Conservation (phyloP, 2,797 vertebrate genomes). For the Cynodonichthys magdalenae region DNA sequence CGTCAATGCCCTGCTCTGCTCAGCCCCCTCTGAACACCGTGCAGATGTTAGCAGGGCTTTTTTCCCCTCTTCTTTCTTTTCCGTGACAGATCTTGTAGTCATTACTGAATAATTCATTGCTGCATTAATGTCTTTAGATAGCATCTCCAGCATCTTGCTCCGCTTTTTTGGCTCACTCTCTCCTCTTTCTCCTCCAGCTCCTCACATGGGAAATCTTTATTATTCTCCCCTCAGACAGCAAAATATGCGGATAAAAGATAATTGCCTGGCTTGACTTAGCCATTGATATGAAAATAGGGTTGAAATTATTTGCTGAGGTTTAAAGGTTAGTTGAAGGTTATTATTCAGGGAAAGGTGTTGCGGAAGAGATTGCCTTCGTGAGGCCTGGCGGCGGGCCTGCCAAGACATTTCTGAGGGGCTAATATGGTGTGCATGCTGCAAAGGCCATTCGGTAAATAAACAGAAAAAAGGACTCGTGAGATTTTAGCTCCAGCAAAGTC, state of each 20-base stretch:
- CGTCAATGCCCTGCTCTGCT: constrained; percentile 72
- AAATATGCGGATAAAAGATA: constrained; percentile 96
- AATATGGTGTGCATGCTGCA: constrained; percentile 86
- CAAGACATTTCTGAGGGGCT: constrained; percentile 88
- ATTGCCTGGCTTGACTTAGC: constrained; percentile 94
- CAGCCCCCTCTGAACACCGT: constrained; percentile 79
- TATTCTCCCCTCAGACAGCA: constrained; percentile 91
- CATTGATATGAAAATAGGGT: constrained; percentile 99
- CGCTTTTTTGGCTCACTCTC: constrained; percentile 55
- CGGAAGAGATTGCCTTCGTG: constrained; percentile 72
- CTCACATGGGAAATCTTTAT: constrained; percentile 93
- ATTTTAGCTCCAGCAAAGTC: constrained; percentile 87
- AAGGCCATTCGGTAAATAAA: constrained; percentile 83
- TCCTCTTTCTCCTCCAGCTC: constrained; percentile 64
- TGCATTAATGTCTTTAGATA: constrained; percentile 92
- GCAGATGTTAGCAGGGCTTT: constrained; percentile 83
- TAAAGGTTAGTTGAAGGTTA: constrained; percentile 99
- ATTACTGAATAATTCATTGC: constrained; percentile 97
- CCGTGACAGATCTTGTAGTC: constrained; percentile 89
- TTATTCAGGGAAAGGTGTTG: constrained; percentile 80
- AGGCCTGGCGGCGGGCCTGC: constrained; percentile 82
- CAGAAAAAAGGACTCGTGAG: constrained; percentile 82
- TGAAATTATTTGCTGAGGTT: constrained; percentile 94
- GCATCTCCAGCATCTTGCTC: constrained; percentile 77
- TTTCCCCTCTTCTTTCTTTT: constrained; percentile 63